Evolutionary conservation across 1,140 invertebrate genomes (phyloP).

Genomic region (Hypothenemus hampei): DNA sequence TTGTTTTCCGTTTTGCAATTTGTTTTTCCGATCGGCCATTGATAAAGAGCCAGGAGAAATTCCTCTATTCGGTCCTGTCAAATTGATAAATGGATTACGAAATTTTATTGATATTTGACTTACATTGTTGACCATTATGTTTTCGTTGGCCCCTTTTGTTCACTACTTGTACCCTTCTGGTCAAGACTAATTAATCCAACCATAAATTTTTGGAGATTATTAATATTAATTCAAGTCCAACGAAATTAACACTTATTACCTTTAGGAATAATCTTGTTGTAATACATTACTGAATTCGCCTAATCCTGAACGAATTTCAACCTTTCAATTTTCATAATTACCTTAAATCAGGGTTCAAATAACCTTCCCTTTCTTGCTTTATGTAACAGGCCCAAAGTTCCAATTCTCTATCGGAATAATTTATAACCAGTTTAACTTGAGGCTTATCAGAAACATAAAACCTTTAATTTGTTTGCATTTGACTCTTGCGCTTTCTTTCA

Average conservation of each 20-base stretch:
- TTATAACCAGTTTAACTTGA: conserved; percentile 1
- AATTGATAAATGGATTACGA: conserved; percentile 14
- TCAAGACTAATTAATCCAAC: too few species aligned
- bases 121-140: conserved; percentile 13
- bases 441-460: conserved; percentile 5
- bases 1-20: conserved; percentile 2
- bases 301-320: too few species aligned
- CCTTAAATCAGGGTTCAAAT: not conserved
- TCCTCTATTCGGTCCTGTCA: conserved; percentile 15
- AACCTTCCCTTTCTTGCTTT: not conserved
- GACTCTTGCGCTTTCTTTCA: not conserved
- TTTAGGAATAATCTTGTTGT: too few species aligned
- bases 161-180: too few species aligned
- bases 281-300: too few species aligned
- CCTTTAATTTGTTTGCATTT: conserved; percentile 2
- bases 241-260: too few species aligned
- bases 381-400: conserved; percentile 1
- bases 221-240: too few species aligned
- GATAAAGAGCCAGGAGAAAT: conserved; percentile 14
- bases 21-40: conserved; percentile 3
- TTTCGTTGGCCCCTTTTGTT: conserved; percentile 8
- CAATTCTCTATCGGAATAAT: conserved; percentile 4
- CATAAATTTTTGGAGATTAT: too few species aligned
- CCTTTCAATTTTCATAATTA: too few species aligned
- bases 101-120: conserved; percentile 20